Percentiles rank a stretch among this genome's conserved stretches.
Conservation (phyloP, 2,888 invertebrate species). For the Stenodema calcarata region DNA sequence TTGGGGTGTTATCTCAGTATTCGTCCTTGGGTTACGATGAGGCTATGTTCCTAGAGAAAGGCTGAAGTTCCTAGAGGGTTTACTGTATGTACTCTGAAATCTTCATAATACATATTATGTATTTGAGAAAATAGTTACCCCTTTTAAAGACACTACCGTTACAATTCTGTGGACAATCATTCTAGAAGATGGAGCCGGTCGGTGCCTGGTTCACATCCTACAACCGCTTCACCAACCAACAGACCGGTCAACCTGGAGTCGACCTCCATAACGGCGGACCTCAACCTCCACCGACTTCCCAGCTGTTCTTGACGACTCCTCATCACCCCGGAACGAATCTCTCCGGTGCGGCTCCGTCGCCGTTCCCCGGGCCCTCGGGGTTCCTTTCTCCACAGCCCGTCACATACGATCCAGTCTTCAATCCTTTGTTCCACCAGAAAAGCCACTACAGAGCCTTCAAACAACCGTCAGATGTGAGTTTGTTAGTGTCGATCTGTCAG, state of each 20-base stretch:
- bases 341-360: slow-evolving; percentile 61
- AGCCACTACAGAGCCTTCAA: slow-evolving; percentile 61
- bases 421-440: slow-evolving; percentile 80
- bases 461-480: slow-evolving; percentile 40
- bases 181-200: slow-evolving; percentile 79
- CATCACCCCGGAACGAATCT: background rate
- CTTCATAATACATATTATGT: no score
- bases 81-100: no score
- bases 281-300: slow-evolving; percentile 68
- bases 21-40: no score
- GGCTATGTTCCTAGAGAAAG: no score
- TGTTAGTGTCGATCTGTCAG: no score
- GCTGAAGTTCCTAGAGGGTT: no score
- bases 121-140: no score
- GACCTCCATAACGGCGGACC: slow-evolving; percentile 67
- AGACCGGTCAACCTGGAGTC: slow-evolving; percentile 64
- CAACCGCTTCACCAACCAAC: slow-evolving; percentile 72
- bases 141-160: no score
- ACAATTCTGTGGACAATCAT: no score
- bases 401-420: slow-evolving; percentile 79
- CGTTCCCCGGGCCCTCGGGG: slow-evolving; percentile 67
- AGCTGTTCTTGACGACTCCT: slow-evolving; percentile 65
- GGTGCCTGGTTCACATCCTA: slow-evolving; percentile 89
- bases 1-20: no score
- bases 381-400: slow-evolving; percentile 55